A percentile compares a stretch with the other conserved stretches of the same genome.
phyloP scores from a whole-genome alignment of 1,140 invertebrate genomes.

The Cheumatopsyche charites region DNA sequence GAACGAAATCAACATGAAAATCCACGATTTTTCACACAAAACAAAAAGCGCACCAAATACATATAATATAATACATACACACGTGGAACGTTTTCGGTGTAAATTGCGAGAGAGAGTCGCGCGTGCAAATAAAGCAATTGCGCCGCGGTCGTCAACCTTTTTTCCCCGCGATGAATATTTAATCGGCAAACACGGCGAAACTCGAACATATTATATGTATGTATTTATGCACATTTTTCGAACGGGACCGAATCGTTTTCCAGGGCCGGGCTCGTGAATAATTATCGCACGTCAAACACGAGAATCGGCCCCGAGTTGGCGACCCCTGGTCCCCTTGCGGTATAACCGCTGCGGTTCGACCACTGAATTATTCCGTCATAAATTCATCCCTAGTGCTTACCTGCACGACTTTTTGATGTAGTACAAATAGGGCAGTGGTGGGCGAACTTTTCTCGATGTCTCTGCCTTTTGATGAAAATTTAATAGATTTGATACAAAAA shows the following conservation, averaged over 20 bases:
- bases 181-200: slow-evolving; percentile 1
- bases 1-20: too few relatives aligned
- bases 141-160: slow-evolving; percentile 24
- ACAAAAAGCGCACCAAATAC: too few relatives aligned
- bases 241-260: too few relatives aligned
- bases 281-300: too few relatives aligned
- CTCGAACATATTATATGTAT: too few relatives aligned
- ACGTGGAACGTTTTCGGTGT: slow-evolving; percentile 26
- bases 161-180: neutral
- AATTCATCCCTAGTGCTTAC: slow-evolving; percentile 36
- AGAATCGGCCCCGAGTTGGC: neutral
- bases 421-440: slow-evolving; percentile 28
- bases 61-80: too few relatives aligned
- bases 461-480: too few relatives aligned
- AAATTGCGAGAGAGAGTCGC: slow-evolving; percentile 30
- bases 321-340: slow-evolving; percentile 3
- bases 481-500: too few relatives aligned
- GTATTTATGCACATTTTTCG: too few relatives aligned
- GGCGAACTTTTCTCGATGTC: too few relatives aligned
- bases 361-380: slow-evolving; percentile 38
- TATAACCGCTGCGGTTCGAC: slow-evolving; percentile 10
- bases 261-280: too few relatives aligned
- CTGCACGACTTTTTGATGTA: slow-evolving; percentile 38
- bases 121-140: slow-evolving; percentile 1
- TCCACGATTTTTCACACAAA: too few relatives aligned